Base-by-base conservation (phyloP, 2,888 invertebrate genomes). In the Monopis laevigella region DNA sequence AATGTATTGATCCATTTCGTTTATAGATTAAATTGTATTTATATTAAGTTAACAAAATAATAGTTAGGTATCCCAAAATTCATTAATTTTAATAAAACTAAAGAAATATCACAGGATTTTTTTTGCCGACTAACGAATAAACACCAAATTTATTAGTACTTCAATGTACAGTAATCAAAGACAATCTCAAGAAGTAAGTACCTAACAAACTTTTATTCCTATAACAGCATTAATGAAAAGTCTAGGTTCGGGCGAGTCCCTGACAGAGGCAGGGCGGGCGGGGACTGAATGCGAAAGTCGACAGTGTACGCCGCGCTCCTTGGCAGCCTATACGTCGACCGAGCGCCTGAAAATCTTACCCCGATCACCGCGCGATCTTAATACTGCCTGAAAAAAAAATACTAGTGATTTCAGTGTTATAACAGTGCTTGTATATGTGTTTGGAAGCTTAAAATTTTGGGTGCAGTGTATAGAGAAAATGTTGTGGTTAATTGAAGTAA, bases 161-260 rank as follows among this genome's bases (percentile, higher is more conserved):
- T 71, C 73, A 58, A 68, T 65, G 61, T 69, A 61, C 72, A 73
- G 74, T 74, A 77, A 78, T 78, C 75, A 75, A 73, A 73, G 62
- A n/a, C n/a, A n/a, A n/a, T n/a, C n/a, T n/a, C n/a, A n/a, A n/a
- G n/a, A n/a, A n/a, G n/a, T n/a, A n/a, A n/a, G n/a, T n/a, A n/a
- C n/a, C n/a, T n/a, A n/a, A 57, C 50, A 30, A 77, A 77, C 62
- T 78, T 72, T 77, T 73, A 68, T 62, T 73, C 65, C 65, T 72
- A 77, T 77, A 75, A 77, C 73, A 74, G 66, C 69, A 73, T 77
- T 77, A 74, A 78, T 78, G 77, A 74, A 72, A 77, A 74, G 66
- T 60, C 64, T 69, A 65, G 70, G 72, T 75, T 78, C 71, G 65
- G 69, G 69, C 61, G 62, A 64, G 65, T 66, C 67, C 65, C 64